A percentile compares a stretch with the other conserved stretches of the same genome.
phyloP scores from a whole-genome alignment of 2,113 vertebrate species.

The Limanda limanda region DNA sequence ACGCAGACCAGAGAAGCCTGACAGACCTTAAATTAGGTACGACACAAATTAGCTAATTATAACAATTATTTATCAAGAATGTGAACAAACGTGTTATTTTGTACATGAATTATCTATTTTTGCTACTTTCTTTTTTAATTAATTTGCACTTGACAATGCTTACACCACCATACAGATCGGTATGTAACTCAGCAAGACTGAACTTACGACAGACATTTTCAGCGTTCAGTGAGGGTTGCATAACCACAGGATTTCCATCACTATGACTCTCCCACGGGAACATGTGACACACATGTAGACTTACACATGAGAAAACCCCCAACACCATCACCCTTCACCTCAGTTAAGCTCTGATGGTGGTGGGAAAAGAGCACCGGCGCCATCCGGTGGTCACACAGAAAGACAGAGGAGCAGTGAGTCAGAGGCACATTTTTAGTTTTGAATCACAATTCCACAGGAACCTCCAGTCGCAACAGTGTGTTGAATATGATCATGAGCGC shows the following conservation, averaged over 20 bases:
- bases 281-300: conserved; percentile 16
- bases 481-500: background rate
- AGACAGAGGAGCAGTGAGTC: background rate
- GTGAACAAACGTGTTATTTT: background rate
- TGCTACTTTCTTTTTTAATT: background rate
- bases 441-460: background rate
- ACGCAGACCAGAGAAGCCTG: too few relatives aligned
- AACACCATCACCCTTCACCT: conserved; percentile 3
- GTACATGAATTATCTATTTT: background rate
- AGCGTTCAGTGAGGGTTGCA: conserved; percentile 18
- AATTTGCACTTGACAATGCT: background rate
- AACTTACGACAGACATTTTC: background rate
- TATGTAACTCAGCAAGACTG: conserved; percentile 7
- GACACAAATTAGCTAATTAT: background rate
- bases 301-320: background rate
- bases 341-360: background rate
- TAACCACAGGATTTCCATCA: conserved; percentile 21
- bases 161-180: background rate
- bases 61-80: too few relatives aligned
- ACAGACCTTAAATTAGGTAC: background rate
- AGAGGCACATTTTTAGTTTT: background rate
- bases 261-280: conserved; percentile 1
- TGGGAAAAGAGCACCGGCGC: conserved; percentile 57
- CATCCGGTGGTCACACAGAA: conserved; percentile 63
- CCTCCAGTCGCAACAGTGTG: conserved; percentile 2